Conservation (phyloP, 2,113 vertebrate species). For the Hemiprocne comata region DNA sequence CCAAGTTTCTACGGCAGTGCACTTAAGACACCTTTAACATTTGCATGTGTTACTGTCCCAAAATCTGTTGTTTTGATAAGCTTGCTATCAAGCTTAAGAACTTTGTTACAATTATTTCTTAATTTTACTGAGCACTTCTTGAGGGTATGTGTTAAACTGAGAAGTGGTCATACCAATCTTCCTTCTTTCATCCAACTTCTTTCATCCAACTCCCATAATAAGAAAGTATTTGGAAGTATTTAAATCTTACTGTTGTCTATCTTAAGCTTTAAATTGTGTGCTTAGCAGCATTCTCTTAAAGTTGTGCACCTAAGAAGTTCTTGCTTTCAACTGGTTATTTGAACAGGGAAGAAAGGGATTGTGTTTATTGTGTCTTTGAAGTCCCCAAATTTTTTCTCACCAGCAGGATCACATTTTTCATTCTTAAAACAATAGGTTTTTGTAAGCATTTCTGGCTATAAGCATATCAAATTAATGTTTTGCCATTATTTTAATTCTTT, state of each 20-base stretch:
- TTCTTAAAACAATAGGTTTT: neutral
- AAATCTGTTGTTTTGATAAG: neutral
- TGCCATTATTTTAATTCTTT: neutral
- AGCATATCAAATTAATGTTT: neutral
- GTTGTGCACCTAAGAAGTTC: neutral
- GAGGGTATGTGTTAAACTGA: neutral
- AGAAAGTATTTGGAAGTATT: neutral
- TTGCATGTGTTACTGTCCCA: neutral
- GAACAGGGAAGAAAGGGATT: neutral
- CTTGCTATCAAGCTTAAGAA: neutral
- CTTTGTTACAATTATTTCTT: neutral
- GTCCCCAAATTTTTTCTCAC: neutral
- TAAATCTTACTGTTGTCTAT: neutral
- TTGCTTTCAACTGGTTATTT: neutral
- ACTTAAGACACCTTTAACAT: neutral
- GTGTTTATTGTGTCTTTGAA: neutral
- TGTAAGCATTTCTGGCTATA: neutral
- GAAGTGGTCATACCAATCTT: neutral
- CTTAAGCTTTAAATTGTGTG: neutral
- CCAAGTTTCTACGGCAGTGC: neutral
- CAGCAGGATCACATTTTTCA: neutral
- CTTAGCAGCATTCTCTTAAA: neutral
- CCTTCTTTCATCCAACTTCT: neutral
- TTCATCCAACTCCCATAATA: neutral
- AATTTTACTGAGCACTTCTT: neutral